Percentiles rank a stretch among this genome's conserved stretches.
These are phyloP conservation scores for Sciurus niger DNA, from an alignment of 2,113 vertebrate species.

Conservation along the genomic window DNA sequence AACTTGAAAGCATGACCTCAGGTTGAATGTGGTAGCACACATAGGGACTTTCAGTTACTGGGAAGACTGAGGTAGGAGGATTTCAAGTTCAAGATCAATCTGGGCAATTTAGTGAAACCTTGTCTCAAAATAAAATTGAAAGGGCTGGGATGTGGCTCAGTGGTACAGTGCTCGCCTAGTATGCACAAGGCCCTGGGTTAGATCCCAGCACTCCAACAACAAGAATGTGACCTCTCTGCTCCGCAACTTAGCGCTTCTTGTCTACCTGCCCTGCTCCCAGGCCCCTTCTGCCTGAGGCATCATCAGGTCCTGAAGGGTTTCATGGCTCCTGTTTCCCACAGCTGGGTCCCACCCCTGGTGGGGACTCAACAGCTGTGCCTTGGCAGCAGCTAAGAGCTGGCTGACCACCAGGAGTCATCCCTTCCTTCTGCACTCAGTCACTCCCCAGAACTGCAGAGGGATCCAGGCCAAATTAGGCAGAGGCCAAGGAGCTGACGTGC, in stretches of 20 bases:
- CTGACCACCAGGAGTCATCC: not conserved
- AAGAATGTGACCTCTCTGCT: not conserved
- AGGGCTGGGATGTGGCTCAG: not conserved
- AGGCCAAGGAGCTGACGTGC: not conserved
- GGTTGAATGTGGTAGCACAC: too few species aligned
- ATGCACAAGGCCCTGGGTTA: not conserved
- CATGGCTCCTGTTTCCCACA: not conserved
- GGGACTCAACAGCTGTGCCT: not conserved
- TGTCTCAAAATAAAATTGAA: not conserved
- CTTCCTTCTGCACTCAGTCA: conserved; percentile 1
- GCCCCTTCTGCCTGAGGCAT: not conserved
- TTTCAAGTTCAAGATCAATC: not conserved
- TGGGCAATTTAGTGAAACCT: not conserved
- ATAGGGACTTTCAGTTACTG: not conserved
- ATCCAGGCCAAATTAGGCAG: conserved; percentile 21
- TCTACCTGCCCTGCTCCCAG: not conserved
- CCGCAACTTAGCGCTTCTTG: not conserved
- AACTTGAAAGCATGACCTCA: not conserved
- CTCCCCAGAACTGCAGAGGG: not conserved
- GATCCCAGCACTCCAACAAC: too few species aligned
- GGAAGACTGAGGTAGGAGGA: not conserved
- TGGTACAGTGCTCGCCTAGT: not conserved
- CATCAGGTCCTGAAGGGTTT: not conserved
- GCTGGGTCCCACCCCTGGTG: not conserved
- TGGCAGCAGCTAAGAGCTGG: not conserved